Evolutionary conservation across 2,888 invertebrate genomes (phyloP).

Genomic region (Epirrhoe tristata): DNA sequence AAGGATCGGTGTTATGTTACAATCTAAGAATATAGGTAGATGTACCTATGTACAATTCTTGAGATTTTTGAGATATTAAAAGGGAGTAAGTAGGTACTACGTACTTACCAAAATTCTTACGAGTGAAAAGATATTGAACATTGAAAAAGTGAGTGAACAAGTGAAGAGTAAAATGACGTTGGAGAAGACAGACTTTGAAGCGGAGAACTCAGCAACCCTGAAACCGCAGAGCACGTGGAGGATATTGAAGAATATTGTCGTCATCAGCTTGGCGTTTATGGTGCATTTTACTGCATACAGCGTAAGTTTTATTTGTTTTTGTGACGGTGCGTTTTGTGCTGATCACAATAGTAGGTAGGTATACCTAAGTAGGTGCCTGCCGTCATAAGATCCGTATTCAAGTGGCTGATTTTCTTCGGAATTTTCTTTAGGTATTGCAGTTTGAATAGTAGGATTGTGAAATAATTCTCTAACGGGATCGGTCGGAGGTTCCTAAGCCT

Average conservation of each 20-base stretch:
- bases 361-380: too few species aligned
- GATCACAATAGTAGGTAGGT: neutral
- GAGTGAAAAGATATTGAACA: neutral
- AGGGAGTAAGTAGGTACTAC: too few species aligned
- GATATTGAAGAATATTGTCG: constrained; percentile 77
- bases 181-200: constrained; percentile 26
- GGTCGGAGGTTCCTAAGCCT: too few species aligned
- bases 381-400: too few species aligned
- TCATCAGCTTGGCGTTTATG: constrained; percentile 87
- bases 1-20: too few species aligned
- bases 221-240: constrained; percentile 68
- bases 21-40: too few species aligned
- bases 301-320: constrained; percentile 48
- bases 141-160: constrained; percentile 37
- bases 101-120: neutral
- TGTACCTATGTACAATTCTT: too few species aligned
- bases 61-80: too few species aligned
- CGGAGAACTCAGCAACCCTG: constrained; percentile 31
- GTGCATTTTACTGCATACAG: constrained; percentile 87
- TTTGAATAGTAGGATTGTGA: too few species aligned
- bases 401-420: too few species aligned
- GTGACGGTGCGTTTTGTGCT: neutral
- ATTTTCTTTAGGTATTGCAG: too few species aligned
- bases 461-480: too few species aligned
- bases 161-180: constrained; percentile 42